phyloP scores from a whole-genome alignment of 2,888 invertebrate genomes.

The Ptychoptera albimana region DNA sequence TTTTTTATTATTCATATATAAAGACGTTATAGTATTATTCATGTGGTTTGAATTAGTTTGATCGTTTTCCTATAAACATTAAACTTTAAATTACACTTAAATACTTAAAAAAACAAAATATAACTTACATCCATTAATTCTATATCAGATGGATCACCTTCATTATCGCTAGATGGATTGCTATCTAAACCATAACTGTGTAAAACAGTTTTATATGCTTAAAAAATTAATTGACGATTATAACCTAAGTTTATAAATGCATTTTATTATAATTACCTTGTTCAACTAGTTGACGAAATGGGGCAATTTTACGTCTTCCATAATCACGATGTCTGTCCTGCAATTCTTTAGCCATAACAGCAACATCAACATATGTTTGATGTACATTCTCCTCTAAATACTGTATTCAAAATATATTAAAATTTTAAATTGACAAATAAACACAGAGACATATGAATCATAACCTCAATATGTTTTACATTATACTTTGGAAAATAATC shows the following conservation, averaged over 20 bases:
- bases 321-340: constrained; percentile 65
- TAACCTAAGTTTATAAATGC: background rate
- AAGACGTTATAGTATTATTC: constrained; percentile 14
- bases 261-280: constrained; percentile 33
- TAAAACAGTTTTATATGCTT: constrained; percentile 55
- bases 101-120: constrained; percentile 11
- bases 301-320: constrained; percentile 57
- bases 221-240: constrained; percentile 4
- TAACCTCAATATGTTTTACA: constrained; percentile 14
- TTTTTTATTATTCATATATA: constrained; percentile 13
- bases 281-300: constrained; percentile 65
- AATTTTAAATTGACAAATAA: background rate
- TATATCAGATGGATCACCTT: constrained; percentile 34
- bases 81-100: too few relatives aligned
- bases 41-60: constrained; percentile 19
- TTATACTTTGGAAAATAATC: background rate
- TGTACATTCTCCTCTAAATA: constrained; percentile 69
- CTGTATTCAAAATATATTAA: constrained; percentile 26
- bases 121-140: constrained; percentile 22
- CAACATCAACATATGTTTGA: constrained; percentile 65
- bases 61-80: constrained; percentile 14
- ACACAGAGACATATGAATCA: constrained; percentile 8
- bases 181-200: constrained; percentile 49
- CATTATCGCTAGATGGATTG: constrained; percentile 39
- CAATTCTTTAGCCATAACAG: constrained; percentile 66